Evolutionary conservation across 30 jellyfish, hydroid and myxozoan species (phyloP).

Genomic region (Cassiopea xamachana): DNA sequence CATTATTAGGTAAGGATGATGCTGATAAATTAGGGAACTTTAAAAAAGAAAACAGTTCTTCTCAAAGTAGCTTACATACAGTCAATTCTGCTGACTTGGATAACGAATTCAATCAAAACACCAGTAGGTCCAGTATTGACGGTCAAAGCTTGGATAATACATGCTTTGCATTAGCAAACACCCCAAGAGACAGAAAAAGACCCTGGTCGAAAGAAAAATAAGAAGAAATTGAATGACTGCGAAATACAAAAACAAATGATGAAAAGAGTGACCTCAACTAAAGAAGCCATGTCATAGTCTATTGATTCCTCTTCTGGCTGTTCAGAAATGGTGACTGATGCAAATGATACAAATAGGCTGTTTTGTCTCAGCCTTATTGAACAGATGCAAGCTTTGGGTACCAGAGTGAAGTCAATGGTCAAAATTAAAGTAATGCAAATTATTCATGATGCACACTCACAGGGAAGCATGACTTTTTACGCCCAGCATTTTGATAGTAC

Average conservation of each 20-base stretch:
- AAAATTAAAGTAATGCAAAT: not conserved
- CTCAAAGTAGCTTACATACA: not conserved
- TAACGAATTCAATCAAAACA: not conserved
- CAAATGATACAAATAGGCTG: not conserved
- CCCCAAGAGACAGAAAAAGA: not conserved
- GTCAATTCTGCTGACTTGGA: not conserved
- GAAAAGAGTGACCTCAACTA: not conserved
- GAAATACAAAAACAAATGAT: not conserved
- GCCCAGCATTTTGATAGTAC: not conserved
- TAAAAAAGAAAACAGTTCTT: not conserved
- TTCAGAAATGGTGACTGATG: not conserved
- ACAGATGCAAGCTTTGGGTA: not conserved
- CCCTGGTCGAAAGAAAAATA: not conserved
- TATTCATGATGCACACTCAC: not conserved
- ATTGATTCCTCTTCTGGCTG: not conserved
- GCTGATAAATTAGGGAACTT: not conserved
- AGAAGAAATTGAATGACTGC: not conserved
- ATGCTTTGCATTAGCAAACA: not conserved
- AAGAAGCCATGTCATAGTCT: not conserved
- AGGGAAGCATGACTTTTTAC: not conserved
- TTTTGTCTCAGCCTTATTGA: not conserved
- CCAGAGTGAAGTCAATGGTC: not conserved
- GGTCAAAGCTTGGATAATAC: not conserved
- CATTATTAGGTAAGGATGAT: not conserved
- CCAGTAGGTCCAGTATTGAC: not conserved